phyloP scores from a whole-genome alignment of 2,113 vertebrate genomes.

The Mus musculus region DNA sequence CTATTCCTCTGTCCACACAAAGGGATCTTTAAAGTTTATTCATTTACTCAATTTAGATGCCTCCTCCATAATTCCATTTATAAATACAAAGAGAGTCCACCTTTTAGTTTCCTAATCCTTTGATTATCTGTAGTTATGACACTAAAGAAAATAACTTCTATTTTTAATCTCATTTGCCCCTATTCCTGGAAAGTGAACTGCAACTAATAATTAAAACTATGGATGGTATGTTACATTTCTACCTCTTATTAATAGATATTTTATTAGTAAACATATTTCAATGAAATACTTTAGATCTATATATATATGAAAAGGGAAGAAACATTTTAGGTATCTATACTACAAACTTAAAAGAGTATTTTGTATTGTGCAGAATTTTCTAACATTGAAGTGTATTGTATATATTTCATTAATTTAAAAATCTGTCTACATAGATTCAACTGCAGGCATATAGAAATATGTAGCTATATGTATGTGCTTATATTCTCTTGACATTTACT shows the following conservation, averaged over 20 bases:
- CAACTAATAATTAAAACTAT: not conserved
- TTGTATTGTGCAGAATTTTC: not conserved
- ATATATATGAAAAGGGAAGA: not conserved
- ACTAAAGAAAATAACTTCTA: not conserved
- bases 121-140: not conserved
- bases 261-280: not conserved
- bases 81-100: not conserved
- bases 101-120: conserved; percentile 16
- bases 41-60: not conserved
- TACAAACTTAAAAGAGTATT: not conserved
- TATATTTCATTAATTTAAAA: not conserved
- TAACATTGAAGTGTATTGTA: not conserved
- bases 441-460: not conserved
- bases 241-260: not conserved
- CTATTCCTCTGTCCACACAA: not conserved
- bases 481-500: not conserved
- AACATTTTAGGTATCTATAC: not conserved
- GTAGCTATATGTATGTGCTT: not conserved
- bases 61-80: not conserved
- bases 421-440: not conserved
- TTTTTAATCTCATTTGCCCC: not conserved
- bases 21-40: not conserved
- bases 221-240: not conserved
- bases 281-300: not conserved
- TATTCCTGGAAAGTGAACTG: not conserved